Evolutionary conservation across 2,797 vertebrate species (phyloP), one percentile per base, ranked within the genome.

Genomic region (Mycteria americana): DNA sequence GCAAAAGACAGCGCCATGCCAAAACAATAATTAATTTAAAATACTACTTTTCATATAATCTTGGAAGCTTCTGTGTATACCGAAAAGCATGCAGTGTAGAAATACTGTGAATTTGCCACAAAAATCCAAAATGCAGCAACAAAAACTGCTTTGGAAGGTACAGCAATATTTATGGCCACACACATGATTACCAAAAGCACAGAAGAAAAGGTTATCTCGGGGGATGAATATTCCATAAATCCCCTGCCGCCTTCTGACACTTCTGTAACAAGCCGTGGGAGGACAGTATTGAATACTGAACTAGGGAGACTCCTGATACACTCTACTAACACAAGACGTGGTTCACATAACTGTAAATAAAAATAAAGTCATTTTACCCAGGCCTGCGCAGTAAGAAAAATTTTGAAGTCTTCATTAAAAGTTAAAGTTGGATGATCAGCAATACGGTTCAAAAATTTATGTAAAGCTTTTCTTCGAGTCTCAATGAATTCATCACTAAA

Each of bases 401-500:
- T 96, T 97, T 99, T 99, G 89, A 99, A 98, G 97, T 99, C 98
- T 72, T 98, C 98, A 97, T 98, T 99, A 98, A 97, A 98, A 89
- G 99, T 99, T 96, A 99, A 98, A 96, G 99, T 98, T 50, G 99
- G 99, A 91, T 99, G 99, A 95, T 99, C 99, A 10, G 99, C 98
- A 85, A 99, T 98, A 83, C 98, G 98, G 95, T 98, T 98, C 97
- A 99, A 98, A 97, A 99, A 99, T 78, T 98, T 99, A 95, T 99
- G 98, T 43, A 99, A 97, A 9, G 99, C 99, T 96, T 98, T 99
- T 96, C 98, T 98, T 83, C 99, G 98, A 16, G 99, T 99, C 97
- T 99, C 99, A 22, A 99, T 99, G 97, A 99, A 99, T 97, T 99
- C 98, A 6, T 99, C 98, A 25, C 98, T 99, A 96, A 99, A 99